phyloP scores from a whole-genome alignment of 2,113 vertebrate genomes.

The Australoheros scitulus region DNA sequence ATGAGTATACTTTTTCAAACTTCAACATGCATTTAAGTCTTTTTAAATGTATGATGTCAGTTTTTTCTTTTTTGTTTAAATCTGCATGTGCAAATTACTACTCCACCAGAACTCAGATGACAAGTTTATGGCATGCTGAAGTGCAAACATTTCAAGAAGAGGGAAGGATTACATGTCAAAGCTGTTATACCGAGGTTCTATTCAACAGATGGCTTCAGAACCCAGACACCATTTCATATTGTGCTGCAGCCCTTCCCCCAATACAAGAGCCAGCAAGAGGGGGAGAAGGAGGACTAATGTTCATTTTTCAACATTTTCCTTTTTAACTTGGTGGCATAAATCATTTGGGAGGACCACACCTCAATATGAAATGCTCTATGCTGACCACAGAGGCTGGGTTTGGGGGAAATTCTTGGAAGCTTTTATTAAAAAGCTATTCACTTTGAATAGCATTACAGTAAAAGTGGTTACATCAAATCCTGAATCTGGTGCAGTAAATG shows the following conservation, averaged over 20 bases:
- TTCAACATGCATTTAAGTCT: neutral
- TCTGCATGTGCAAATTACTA: conserved; percentile 37
- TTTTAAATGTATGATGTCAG: conserved; percentile 19
- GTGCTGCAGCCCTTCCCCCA: conserved; percentile 11
- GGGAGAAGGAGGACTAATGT: neutral
- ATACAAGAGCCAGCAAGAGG: neutral
- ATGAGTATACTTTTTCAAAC: conserved; percentile 1
- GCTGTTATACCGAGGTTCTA: conserved; percentile 23
- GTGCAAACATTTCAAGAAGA: conserved; percentile 51
- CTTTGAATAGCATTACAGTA: neutral
- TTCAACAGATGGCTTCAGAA: conserved; percentile 34
- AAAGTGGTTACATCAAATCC: neutral
- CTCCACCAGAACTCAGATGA: conserved; percentile 36
- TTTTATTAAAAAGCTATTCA: conserved; percentile 4
- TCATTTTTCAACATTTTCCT: conserved; percentile 40
- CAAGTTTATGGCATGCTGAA: conserved; percentile 61
- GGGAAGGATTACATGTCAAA: conserved; percentile 28
- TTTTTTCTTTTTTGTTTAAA: conserved; percentile 25
- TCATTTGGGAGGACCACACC: conserved; percentile 44
- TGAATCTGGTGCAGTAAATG: neutral
- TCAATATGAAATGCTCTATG: conserved; percentile 11
- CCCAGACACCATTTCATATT: conserved; percentile 26
- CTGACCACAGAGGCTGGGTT: conserved; percentile 18
- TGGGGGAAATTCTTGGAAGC: neutral
- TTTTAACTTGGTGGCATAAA: conserved; percentile 12